A percentile compares a stretch with the other conserved stretches of the same genome.
Evolutionary conservation across 2,113 vertebrate genomes (phyloP).

Genomic region (Hiodon tergisus): DNA sequence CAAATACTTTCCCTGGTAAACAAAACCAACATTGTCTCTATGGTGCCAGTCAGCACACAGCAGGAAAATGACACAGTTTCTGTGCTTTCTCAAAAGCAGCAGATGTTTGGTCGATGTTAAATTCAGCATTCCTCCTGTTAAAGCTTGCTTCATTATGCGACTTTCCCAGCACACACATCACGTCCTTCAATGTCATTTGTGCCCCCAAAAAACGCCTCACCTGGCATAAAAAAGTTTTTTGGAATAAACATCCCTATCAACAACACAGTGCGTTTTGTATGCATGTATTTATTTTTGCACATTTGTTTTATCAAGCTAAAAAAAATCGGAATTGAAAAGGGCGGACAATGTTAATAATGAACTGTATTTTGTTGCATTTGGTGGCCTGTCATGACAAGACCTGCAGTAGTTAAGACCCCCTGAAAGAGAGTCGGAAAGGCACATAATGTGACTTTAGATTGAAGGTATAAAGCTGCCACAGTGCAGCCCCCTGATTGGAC

Average conservation of each 20-base stretch:
- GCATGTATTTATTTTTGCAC: not conserved
- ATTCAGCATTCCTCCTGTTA: not conserved
- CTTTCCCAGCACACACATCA: not conserved
- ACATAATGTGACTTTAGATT: too few relatives aligned
- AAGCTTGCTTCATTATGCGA: not conserved
- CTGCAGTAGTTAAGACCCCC: not conserved
- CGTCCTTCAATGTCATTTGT: not conserved
- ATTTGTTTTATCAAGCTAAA: not conserved
- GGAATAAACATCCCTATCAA: too few relatives aligned
- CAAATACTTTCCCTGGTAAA: too few relatives aligned
- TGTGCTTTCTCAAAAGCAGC: not conserved
- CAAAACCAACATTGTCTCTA: too few relatives aligned
- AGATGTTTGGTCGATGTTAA: not conserved
- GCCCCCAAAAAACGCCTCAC: not conserved
- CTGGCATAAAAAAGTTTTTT: not conserved
- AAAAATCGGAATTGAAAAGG: not conserved
- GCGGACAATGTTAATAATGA: not conserved
- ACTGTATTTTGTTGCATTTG: not conserved
- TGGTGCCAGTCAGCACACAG: too few relatives aligned
- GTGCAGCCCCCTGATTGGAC: not conserved
- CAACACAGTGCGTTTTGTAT: not conserved
- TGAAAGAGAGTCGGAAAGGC: not conserved
- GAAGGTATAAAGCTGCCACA: too few relatives aligned
- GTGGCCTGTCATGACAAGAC: not conserved
- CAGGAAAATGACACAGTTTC: too few relatives aligned